Percentiles rank a stretch among this genome's conserved stretches.
phyloP scores from a whole-genome alignment of 1,140 invertebrate genomes.

The Ips nitidus region DNA sequence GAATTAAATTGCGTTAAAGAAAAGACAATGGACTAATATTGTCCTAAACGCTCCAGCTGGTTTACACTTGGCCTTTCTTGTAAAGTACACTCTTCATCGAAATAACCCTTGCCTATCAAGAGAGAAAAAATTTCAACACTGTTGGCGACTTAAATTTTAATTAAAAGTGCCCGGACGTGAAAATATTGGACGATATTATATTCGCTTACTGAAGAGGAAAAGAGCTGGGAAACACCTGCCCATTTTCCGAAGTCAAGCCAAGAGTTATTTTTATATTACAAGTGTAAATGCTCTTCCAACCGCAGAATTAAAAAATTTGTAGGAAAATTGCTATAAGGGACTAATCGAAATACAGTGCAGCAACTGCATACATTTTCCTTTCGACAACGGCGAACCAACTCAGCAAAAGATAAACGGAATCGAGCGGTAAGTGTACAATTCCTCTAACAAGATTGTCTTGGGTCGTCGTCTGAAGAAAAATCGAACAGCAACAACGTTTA shows the following conservation, averaged over 20 bases:
- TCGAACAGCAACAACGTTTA: background rate
- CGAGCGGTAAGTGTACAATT: background rate
- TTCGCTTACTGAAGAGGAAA: conserved; percentile 27
- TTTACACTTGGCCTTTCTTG: too few species aligned
- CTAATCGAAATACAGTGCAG: too few species aligned
- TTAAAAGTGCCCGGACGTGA: conserved; percentile 16
- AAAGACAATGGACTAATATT: too few species aligned
- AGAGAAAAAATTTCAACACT: background rate
- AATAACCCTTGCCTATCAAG: too few species aligned
- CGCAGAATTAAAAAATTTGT: too few species aligned
- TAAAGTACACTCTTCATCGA: too few species aligned
- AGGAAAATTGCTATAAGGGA: too few species aligned
- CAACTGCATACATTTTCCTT: too few species aligned
- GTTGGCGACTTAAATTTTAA: conserved; percentile 15
- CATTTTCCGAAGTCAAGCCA: conserved; percentile 11
- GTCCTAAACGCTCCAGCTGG: too few species aligned
- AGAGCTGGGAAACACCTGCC: conserved; percentile 13
- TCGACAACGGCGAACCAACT: too few species aligned
- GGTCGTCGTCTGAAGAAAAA: background rate
- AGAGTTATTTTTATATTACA: background rate
- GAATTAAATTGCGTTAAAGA: background rate
- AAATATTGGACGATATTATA: conserved; percentile 25
- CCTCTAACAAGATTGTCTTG: background rate
- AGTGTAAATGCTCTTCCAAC: background rate
- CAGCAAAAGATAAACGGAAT: too few species aligned